These are phyloP conservation scores for Tinea trinotella DNA, from an alignment of 2,888 invertebrate genomes.

Conservation along the genomic window DNA sequence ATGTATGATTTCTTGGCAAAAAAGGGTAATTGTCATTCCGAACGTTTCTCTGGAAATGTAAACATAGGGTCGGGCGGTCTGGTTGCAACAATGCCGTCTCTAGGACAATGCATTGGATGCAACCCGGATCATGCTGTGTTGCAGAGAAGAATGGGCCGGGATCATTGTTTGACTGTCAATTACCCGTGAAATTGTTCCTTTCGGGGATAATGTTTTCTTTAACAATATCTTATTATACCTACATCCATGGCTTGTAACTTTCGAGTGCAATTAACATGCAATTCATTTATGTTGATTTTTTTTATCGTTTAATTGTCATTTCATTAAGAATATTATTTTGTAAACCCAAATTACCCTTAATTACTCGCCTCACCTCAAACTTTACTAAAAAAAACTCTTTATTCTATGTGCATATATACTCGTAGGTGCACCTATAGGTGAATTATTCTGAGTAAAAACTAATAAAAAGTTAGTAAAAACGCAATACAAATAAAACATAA, in stretches of 20 bases:
- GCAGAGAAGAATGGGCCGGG: constrained; percentile 27
- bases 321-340: neutral
- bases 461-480: too few relatives aligned
- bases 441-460: too few relatives aligned
- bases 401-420: too few relatives aligned
- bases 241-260: neutral
- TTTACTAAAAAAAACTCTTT: neutral
- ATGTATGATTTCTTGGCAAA: neutral
- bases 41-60: neutral
- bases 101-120: constrained; percentile 3
- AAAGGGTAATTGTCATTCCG: neutral
- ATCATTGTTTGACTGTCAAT: constrained; percentile 50
- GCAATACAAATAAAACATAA: too few relatives aligned
- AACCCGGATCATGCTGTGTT: constrained; percentile 11
- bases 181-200: constrained; percentile 53
- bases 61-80: neutral
- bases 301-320: too few relatives aligned
- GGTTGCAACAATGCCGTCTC: neutral
- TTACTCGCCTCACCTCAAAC: neutral
- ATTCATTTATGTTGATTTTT: too few relatives aligned
- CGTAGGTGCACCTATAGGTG: too few relatives aligned
- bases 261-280: neutral
- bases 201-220: neutral
- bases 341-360: neutral
- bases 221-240: neutral